Evolutionary conservation across 2,888 invertebrate genomes (phyloP), one percentile per base, ranked within the genome.

Genomic region (Dryobotodes eremita): DNA sequence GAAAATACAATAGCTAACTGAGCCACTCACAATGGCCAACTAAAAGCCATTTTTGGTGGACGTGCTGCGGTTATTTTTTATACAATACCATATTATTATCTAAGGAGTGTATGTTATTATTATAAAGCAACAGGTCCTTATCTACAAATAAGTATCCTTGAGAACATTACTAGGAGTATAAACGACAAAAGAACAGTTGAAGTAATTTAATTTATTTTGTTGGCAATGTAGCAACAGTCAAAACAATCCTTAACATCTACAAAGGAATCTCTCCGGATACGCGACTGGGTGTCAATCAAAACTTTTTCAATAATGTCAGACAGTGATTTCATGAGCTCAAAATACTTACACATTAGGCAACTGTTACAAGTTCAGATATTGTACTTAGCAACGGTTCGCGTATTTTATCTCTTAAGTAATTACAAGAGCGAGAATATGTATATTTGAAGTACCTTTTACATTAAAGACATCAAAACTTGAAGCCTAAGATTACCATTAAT

Each of bases 401-500:
- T 83, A 61, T 55, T 77, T 77, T 77, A 83, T 72, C 71, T 72
- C 77, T 17, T n/a, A 76, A 31, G 53, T 69, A 83, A 82, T 82
- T 78, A 83, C 62, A 53, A 59, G 57, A 69, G 55, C 71, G 46
- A 69, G 68, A 71, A 83, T 62, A 69, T 77, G 59, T 83, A 57
- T 57, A 77, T 62, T 50, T 31, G 17, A 80, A 80, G 79, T 79
- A 73, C 57, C 62, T 59, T 66, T 68, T 50, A 71, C 48, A 69
- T 82, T 53, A 75, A 64, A 75, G 73, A 71, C 79, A 83, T 83
- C 75, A 80, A 83, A 86, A 86, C 80, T 85, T 77, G n/a, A 77
- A 75, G 66, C 64, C 64, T 83, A 80, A 86, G 77, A 86, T 77
- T 79, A 64, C 6, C 75, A 80, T 78, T 86, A 80, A 87, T 79